A percentile compares a stretch with the other conserved stretches of the same genome.
Evolutionary conservation across 2,113 vertebrate species (phyloP).

Genomic region (Serinus canaria): DNA sequence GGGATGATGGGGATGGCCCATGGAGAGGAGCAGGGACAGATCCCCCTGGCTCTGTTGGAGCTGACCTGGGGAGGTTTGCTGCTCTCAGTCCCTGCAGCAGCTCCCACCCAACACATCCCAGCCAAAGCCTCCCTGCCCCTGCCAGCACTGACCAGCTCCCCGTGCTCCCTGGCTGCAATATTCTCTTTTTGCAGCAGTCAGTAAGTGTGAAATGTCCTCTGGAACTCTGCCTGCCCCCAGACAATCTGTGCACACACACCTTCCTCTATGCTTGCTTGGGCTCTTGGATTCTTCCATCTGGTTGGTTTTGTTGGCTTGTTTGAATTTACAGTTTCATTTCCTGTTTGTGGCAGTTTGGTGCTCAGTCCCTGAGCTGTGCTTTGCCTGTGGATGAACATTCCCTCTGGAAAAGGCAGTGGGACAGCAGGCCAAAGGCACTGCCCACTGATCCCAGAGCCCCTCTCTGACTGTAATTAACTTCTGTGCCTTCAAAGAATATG

Average conservation of each 20-base stretch:
- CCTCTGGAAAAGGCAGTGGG: not conserved
- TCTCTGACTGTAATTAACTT: constrained; percentile 11
- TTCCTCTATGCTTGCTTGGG: not conserved
- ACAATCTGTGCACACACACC: not conserved
- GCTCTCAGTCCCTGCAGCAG: not conserved
- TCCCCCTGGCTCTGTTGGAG: not conserved
- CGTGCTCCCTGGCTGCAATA: not conserved
- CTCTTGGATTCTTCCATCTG: not conserved
- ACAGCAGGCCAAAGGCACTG: not conserved
- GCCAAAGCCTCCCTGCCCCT: not conserved
- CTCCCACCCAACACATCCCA: not conserved
- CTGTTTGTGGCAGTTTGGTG: not conserved
- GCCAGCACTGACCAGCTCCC: not conserved
- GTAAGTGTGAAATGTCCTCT: not conserved
- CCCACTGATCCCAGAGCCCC: not conserved
- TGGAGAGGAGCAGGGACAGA: not conserved
- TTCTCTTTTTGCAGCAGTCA: not conserved
- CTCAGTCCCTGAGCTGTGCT: not conserved
- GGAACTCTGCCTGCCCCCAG: not conserved
- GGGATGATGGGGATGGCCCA: not conserved
- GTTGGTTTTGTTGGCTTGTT: not conserved
- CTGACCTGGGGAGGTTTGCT: not conserved
- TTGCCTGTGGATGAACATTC: not conserved
- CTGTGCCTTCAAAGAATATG: not conserved
- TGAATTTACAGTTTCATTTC: not conserved